Evolutionary conservation across 1,140 invertebrate genomes (phyloP), one percentile per base, ranked within the genome.

Genomic region (Cydia amplana): DNA sequence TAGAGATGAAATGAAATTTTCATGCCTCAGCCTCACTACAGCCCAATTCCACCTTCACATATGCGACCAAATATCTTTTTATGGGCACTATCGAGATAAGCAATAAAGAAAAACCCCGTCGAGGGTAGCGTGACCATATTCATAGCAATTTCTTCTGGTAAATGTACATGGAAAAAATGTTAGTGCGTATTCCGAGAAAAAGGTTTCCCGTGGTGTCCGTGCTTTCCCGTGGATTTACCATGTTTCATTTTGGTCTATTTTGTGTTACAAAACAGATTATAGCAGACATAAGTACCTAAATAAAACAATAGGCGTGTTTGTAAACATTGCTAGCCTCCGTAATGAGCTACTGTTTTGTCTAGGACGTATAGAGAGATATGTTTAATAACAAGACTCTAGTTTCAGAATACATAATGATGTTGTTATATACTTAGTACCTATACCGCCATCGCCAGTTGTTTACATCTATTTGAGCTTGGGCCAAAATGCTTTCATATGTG

Each of bases 21-120:
- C 49, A 51, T 2, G 4, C n/a, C 49, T 46, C 43, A 51, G 46
- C 14, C 16, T 16, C 49, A 5, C 16, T 51, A 18, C 6, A 51
- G 49, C 49, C 46, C 16, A 18, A 51, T 51, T n/a, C n/a, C n/a
- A 51, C 49, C 9, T 60, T 60, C 18, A 23, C 20, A 60, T 55
- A 55, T 60, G 74, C 76, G 64, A 65, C 64, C 74, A 40, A 70
- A 70, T 70, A 55, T 76, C 77, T 80, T 80, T 82, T 83, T 85
- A 85, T 78, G 79, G 80, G 75, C 75, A 67, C 75, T 74, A 77
- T 78, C 75, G 55, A 65, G 55, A 72, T 74, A n/a, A 73, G 28
- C 74, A 72, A 78, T 82, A 82, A 80, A 82, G 77, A 82, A 80
- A 78, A 79, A 64, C 64, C 75, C 74, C 73, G 72, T 74, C 76